phyloP scores from a whole-genome alignment of 2,888 invertebrate genomes.

The Lamellibrachia satsuma region DNA sequence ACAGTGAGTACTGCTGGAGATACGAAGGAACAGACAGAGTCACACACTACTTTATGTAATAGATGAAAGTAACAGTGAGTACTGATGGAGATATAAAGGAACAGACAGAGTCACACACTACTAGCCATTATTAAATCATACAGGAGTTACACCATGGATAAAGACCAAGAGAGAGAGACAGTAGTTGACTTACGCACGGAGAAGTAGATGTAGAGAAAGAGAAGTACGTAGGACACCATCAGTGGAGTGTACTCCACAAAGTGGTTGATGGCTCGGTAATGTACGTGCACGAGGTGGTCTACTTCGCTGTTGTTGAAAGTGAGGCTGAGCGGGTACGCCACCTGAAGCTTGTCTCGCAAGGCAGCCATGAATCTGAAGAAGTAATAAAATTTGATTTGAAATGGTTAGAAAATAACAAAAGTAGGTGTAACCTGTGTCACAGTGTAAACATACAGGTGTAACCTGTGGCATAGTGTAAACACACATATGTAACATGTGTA shows the following conservation, averaged over 20 bases:
- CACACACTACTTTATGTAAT: too few relatives aligned
- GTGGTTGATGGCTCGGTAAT: conserved; percentile 79
- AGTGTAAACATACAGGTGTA: background rate
- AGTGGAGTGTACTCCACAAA: conserved; percentile 75
- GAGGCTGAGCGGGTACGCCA: conserved; percentile 50
- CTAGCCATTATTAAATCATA: background rate
- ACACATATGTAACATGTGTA: background rate
- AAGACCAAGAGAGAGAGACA: background rate
- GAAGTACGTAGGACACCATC: conserved; percentile 81
- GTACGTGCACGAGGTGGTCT: conserved; percentile 70
- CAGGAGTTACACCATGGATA: background rate
- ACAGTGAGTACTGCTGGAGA: too few relatives aligned
- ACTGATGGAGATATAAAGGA: too few relatives aligned
- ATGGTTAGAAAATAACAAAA: background rate
- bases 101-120: too few relatives aligned
- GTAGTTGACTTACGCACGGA: conserved; percentile 76
- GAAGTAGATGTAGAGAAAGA: conserved; percentile 93
- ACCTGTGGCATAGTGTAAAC: background rate
- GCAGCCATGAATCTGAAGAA: conserved; percentile 77
- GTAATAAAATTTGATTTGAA: background rate
- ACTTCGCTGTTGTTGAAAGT: conserved; percentile 51
- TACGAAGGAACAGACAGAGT: too few relatives aligned
- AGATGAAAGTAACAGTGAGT: too few relatives aligned
- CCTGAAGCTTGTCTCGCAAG: conserved; percentile 67
- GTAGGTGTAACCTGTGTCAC: background rate